phyloP scores from a whole-genome alignment of 2,113 vertebrate species.

The Ailuropoda melanoleuca region DNA sequence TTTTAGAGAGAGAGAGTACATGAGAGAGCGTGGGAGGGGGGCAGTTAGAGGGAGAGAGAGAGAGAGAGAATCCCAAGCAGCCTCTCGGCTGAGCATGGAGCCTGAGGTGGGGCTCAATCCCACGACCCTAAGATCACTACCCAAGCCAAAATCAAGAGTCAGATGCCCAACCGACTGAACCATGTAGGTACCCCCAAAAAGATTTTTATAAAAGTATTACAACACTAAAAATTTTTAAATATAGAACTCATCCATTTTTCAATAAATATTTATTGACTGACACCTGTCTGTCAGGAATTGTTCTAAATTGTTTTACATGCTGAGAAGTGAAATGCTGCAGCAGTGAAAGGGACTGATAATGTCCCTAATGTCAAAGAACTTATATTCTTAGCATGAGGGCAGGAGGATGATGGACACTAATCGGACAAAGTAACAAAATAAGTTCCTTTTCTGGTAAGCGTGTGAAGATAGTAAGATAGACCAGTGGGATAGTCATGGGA shows the following conservation, averaged over 20 bases:
- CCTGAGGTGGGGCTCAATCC: not conserved
- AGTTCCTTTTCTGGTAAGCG: not conserved
- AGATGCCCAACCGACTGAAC: not conserved
- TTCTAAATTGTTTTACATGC: not conserved
- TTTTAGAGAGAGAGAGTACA: not conserved
- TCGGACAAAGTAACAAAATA: not conserved
- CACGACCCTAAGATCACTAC: not conserved
- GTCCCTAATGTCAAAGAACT: not conserved
- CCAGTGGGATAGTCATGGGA: not conserved
- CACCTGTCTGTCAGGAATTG: not conserved
- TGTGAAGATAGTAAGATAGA: not conserved
- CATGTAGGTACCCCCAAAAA: not conserved
- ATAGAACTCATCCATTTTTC: not conserved
- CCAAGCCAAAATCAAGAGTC: not conserved
- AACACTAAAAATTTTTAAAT: not conserved
- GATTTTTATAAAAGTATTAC: not conserved
- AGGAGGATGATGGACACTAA: not conserved
- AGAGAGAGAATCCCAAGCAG: not conserved
- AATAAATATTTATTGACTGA: not conserved
- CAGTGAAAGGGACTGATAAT: not conserved
- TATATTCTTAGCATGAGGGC: not conserved
- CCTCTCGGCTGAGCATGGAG: not conserved
- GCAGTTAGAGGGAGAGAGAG: not conserved
- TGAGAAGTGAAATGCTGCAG: not conserved
- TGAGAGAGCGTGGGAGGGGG: not conserved